Evolutionary conservation across 2,888 invertebrate species (phyloP), one percentile per base, ranked within the genome.

Genomic region (Carcina quercana): DNA sequence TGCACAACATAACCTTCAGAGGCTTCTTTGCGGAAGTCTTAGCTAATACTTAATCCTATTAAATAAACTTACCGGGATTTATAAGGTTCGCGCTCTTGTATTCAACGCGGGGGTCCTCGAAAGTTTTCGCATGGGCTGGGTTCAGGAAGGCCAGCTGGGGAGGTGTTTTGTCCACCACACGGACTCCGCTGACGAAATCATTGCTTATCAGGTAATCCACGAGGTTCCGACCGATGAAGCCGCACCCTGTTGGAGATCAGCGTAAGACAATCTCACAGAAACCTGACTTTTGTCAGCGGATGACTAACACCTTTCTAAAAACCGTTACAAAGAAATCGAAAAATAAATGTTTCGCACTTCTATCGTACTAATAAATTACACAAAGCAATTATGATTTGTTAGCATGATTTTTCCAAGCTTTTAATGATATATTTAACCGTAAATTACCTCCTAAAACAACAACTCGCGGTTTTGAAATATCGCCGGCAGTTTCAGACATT

Each of bases 61-160:
- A n/a, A n/a, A n/a, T n/a, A n/a, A 39, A 70, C 82, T 85, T 86
- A 96, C 96, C 90, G 80, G 89, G 78, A 79, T 94, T 94, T 42
- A 96, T 96, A 42, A 97, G 87, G 84, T 96, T 96, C 32, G 95
- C 94, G 83, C 96, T 96, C 72, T 88, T 91, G 70, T 96, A 97
- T 68, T 95, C 93, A 6, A 96, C 91, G 60, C 89, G 84, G 40
- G 91, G 86, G 74, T 89, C 88, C 36, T 90, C 88, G 70, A 96
- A 95, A 26, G 87, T 80, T 52, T 88, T 86, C 45, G 87, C 85
- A 59, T 96, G 96, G 38, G 78, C 74, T 2, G 86, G 74, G 70
- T 94, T 95, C 19, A 97, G 79, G 91, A 96, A 97, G 2, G 96
- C 96, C 55, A 95, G 91, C 72, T 94, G 94, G 1, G 96, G 96